Conservation (phyloP, 2,797 vertebrate genomes). For the Alectoris magna region DNA sequence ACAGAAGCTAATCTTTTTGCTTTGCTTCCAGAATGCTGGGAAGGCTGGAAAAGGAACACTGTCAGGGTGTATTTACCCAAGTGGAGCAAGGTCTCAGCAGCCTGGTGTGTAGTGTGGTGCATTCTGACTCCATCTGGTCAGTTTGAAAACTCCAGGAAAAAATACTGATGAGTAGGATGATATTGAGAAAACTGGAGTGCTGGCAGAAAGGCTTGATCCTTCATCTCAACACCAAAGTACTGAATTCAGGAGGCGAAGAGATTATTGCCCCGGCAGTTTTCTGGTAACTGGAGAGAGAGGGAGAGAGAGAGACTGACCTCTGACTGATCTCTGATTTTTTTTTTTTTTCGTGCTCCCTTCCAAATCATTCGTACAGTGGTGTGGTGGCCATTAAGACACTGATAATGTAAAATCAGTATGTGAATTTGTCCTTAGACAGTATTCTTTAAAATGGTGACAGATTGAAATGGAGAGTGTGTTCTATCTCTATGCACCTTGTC, state of each 20-base stretch:
- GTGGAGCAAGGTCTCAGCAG: not conserved
- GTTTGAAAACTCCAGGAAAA: not conserved
- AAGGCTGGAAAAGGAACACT: not conserved
- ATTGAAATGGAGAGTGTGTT: not conserved
- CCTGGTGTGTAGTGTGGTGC: rapidly evolving
- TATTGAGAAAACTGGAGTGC: not conserved
- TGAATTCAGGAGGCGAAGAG: not conserved
- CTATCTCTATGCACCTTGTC: not conserved
- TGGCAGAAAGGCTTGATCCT: not conserved
- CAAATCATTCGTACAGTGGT: not conserved
- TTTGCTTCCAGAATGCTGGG: not conserved
- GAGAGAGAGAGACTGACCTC: not conserved
- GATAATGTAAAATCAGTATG: not conserved
- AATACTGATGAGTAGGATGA: not conserved
- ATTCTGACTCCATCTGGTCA: not conserved
- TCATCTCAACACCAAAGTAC: not conserved
- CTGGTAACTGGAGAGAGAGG: not conserved
- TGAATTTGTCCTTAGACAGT: not conserved
- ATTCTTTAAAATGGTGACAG: not conserved
- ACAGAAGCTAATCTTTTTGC: not conserved
- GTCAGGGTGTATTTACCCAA: not conserved
- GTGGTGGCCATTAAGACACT: not conserved
- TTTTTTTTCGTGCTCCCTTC: not conserved
- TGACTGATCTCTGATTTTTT: not conserved
- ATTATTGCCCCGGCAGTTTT: not conserved